Base-by-base conservation (phyloP, 2,797 vertebrate genomes). In the Epinephelus coioides region DNA sequence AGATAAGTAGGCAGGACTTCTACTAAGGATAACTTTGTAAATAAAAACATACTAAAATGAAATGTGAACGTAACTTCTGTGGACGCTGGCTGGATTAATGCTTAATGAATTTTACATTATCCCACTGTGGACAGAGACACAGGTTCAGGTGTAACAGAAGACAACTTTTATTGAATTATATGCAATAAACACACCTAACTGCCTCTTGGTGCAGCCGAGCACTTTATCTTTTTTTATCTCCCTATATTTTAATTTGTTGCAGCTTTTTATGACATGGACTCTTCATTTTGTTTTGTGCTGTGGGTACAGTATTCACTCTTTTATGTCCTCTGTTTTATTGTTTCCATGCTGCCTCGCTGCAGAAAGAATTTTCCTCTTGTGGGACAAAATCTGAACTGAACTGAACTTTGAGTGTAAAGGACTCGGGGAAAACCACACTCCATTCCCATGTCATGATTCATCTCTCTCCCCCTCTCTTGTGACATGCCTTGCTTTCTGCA, bases 241-340 rank as follows among this genome's bases (percentile, higher is more conserved):
- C 19, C 10, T 40, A 30, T 34, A 27, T 27, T 46, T 25, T 44
- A 46, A 50, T 50, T 56, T n/a, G 9, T 34, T 46, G 27, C 34
- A 51, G 15, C 25, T 60, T 72, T 40, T 73, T 56, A 50, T 27
- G 12, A 27, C 19, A 34, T 23, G 18, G 4, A n/a, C 43, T 30
- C 12, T 47, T 43, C 19, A 15, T 43, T 65, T 64, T 63, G 14
- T 47, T 61, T 60, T 25, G 19, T 51, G 43, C 62, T 30, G 30
- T 23, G 23, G 6, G 4, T 25, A 1, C 5, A 11, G 6, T 12
- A 10, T 69, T 57, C 4, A 50, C 6, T 18, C 10, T 21, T 70
- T 46, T 47, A 54, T 25, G 54, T n/a, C 55, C 25, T 66, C 38
- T 40, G 12, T 74, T 85, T 84, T 59, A 65, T 77, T 72, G 54